Conservation (phyloP, 2,888 invertebrate species). For the Drosophila ustulata region DNA sequence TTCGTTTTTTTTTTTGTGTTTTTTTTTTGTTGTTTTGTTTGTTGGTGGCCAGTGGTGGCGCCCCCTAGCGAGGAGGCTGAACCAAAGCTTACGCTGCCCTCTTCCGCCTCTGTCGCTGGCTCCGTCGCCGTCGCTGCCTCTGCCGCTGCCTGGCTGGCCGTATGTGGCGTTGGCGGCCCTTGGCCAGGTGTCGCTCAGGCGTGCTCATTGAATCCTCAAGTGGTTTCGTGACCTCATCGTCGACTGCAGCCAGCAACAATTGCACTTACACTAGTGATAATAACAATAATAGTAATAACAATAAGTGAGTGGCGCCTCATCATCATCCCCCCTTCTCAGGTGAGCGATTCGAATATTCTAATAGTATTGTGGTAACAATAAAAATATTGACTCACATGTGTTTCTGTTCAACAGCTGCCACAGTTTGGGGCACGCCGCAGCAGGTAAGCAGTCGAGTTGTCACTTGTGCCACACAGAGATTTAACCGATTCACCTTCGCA, state of each 20-base stretch:
- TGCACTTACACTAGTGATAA: constrained; percentile 29
- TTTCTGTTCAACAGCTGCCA: not conserved
- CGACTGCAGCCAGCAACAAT: constrained; percentile 25
- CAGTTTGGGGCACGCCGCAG: constrained; percentile 29
- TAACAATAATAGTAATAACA: constrained; percentile 15
- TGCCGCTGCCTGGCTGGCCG: constrained; percentile 46
- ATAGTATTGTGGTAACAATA: not conserved
- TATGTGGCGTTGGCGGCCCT: constrained; percentile 67
- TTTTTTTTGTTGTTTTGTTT: not conserved
- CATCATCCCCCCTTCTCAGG: constrained; percentile 11
- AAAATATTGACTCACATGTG: not conserved
- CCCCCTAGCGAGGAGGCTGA: not conserved
- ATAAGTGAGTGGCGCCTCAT: constrained; percentile 9
- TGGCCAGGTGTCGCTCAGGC: constrained; percentile 47
- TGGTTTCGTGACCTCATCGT: constrained; percentile 71
- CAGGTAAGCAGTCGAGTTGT: constrained; percentile 39
- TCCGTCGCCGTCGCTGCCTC: constrained; percentile 3
- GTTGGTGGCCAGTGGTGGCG: constrained; percentile 3
- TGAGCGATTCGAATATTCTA: constrained; percentile 5
- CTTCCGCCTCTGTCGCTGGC: not conserved
- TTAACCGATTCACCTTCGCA: not conserved
- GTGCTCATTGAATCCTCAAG: constrained; percentile 57
- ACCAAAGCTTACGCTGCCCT: not conserved
- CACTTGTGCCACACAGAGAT: not conserved
- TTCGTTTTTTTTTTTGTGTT: not conserved